phyloP scores from a whole-genome alignment of 1,140 invertebrate genomes.

The Agrypnia vestita region DNA sequence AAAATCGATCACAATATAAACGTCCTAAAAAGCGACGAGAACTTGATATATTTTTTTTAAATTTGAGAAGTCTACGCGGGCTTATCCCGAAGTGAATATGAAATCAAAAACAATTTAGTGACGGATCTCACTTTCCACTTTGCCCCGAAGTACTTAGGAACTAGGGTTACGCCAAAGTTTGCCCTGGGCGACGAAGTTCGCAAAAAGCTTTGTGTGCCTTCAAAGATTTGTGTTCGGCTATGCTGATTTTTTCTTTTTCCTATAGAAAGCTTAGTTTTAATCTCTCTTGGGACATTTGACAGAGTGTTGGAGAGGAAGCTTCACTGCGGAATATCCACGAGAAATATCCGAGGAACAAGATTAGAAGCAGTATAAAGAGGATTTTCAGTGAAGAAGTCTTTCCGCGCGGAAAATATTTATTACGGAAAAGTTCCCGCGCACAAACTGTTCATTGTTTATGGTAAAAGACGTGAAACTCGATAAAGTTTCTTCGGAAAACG shows the following conservation, averaged over 20 bases:
- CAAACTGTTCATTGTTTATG: neutral
- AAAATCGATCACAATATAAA: no score
- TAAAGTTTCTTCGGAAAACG: no score
- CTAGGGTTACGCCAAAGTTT: neutral
- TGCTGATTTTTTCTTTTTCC: conserved; percentile 14
- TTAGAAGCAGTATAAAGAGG: neutral
- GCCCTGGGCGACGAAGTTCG: neutral
- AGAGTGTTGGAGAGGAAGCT: conserved; percentile 10
- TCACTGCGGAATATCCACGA: neutral
- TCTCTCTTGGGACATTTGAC: conserved; percentile 34
- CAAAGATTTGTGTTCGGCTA: conserved; percentile 15
- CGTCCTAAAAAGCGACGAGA: no score
- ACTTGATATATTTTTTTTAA: no score
- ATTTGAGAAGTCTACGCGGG: no score
- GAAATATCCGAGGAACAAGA: neutral
- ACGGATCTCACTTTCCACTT: conserved; percentile 18
- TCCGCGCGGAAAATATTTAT: neutral
- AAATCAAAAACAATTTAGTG: conserved; percentile 16
- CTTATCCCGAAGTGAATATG: no score
- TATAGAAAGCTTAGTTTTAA: conserved; percentile 8
- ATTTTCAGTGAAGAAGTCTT: neutral
- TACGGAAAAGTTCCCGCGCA: neutral
- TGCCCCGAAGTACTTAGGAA: conserved; percentile 8
- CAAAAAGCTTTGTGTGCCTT: conserved; percentile 10
- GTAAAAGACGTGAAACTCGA: neutral